These are phyloP conservation scores for Sebastes variabilis DNA, from an alignment of 2,797 vertebrate genomes.

Conservation along the genomic window DNA sequence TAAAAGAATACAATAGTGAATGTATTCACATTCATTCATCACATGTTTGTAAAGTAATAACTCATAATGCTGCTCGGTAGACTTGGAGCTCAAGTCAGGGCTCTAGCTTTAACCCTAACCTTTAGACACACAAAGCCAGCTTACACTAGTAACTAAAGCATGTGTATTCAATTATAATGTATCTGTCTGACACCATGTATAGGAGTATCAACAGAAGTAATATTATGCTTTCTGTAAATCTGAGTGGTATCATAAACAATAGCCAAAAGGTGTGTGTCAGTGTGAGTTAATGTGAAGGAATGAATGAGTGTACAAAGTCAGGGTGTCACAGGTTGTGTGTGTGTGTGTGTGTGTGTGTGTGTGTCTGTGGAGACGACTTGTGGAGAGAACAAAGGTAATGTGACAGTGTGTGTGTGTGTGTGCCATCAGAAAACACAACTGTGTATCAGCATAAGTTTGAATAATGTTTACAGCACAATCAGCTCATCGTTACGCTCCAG, in stretches of 20 bases:
- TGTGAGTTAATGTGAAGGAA: neutral
- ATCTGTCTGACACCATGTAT: neutral
- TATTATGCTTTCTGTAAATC: neutral
- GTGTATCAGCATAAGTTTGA: neutral
- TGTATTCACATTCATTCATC: neutral
- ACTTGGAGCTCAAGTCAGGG: neutral
- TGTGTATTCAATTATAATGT: neutral
- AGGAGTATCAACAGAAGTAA: neutral
- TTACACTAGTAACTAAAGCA: neutral
- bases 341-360: neutral
- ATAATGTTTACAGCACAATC: conserved; percentile 30
- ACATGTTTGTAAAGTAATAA: neutral
- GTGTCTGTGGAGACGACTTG: neutral
- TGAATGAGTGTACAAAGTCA: neutral
- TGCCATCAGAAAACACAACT: neutral
- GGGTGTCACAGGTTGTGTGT: conserved; percentile 3
- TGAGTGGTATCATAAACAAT: neutral
- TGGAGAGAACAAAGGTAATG: conserved; percentile 5
- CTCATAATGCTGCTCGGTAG: neutral
- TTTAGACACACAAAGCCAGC: neutral
- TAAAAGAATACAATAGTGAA: neutral
- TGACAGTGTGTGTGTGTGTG: neutral
- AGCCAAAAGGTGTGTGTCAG: neutral
- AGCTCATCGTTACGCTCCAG: conserved; percentile 18
- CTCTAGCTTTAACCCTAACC: neutral